These are phyloP conservation scores for Chaetophractus vellerosus DNA, from an alignment of 2,797 vertebrate species.

Conservation along the genomic window DNA sequence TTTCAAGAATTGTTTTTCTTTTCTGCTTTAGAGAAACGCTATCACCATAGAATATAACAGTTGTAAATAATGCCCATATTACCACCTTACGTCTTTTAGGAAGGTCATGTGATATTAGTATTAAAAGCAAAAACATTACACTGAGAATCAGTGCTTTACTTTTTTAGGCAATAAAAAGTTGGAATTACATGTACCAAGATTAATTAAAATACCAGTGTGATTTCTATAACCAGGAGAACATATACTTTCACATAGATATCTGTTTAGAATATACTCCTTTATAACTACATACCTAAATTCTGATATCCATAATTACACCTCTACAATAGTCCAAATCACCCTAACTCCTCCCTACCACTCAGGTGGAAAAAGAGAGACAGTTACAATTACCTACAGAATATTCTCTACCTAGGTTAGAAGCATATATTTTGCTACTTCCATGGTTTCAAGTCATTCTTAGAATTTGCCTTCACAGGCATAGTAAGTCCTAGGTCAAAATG, in stretches of 20 bases:
- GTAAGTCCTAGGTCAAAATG: not conserved
- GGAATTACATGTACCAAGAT: not conserved
- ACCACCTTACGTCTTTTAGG: not conserved
- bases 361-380: not conserved
- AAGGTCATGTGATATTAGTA: slow-evolving; percentile 13
- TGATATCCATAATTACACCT: not conserved
- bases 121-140: not conserved
- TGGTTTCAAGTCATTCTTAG: slow-evolving; percentile 24
- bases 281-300: not conserved
- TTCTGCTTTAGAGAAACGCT: slow-evolving; percentile 33
- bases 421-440: not conserved
- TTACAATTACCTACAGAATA: not conserved
- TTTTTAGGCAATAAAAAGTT: not conserved
- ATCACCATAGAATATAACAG: not conserved
- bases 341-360: not conserved
- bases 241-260: not conserved
- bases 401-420: not conserved
- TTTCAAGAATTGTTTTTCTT: slow-evolving; percentile 28
- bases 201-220: not conserved
- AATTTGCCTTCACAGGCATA: not conserved
- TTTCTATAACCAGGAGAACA: not conserved
- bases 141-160: not conserved
- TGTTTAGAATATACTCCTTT: not conserved
- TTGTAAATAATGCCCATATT: not conserved
- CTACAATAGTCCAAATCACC: not conserved